A percentile compares a stretch with the other conserved stretches of the same genome.
These are phyloP conservation scores for Magallana gigas DNA, from an alignment of 1,140 invertebrate species.

Conservation along the genomic window DNA sequence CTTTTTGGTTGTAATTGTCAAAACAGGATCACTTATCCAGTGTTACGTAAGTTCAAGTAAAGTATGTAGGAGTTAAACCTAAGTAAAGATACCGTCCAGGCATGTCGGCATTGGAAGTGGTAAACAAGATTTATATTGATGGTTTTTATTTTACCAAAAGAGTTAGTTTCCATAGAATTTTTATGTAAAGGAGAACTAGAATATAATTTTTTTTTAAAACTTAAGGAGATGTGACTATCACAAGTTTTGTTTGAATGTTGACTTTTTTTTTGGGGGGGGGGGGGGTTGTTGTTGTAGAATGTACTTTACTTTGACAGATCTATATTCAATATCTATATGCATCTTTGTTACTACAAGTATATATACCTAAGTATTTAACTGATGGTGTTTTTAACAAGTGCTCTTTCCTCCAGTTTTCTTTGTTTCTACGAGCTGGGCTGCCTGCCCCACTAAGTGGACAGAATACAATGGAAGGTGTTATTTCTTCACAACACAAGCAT, in stretches of 20 bases:
- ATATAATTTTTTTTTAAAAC: not conserved
- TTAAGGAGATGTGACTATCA: not conserved
- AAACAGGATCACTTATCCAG: too few relatives aligned
- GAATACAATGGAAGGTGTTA: conserved; percentile 56
- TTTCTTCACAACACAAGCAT: conserved; percentile 40
- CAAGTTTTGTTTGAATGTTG: not conserved
- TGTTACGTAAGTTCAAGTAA: too few relatives aligned
- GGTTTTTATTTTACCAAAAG: too few relatives aligned
- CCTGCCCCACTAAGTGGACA: conserved; percentile 49
- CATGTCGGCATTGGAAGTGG: too few relatives aligned
- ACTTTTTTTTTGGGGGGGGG: not conserved
- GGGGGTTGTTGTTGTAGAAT: not conserved
- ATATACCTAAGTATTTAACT: too few relatives aligned
- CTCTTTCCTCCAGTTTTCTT: not conserved
- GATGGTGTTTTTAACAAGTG: too few relatives aligned
- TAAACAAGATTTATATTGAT: too few relatives aligned
- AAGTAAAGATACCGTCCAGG: too few relatives aligned
- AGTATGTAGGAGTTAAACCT: too few relatives aligned
- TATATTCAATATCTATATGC: not conserved
- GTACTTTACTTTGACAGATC: not conserved
- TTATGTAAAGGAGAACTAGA: too few relatives aligned
- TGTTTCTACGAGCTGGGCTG: not conserved
- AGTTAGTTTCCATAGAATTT: too few relatives aligned
- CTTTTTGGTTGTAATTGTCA: too few relatives aligned
- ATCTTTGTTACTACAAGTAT: not conserved